Conservation (phyloP, 92 coral and sea anemone genomes). For the Actinernus sp. region DNA sequence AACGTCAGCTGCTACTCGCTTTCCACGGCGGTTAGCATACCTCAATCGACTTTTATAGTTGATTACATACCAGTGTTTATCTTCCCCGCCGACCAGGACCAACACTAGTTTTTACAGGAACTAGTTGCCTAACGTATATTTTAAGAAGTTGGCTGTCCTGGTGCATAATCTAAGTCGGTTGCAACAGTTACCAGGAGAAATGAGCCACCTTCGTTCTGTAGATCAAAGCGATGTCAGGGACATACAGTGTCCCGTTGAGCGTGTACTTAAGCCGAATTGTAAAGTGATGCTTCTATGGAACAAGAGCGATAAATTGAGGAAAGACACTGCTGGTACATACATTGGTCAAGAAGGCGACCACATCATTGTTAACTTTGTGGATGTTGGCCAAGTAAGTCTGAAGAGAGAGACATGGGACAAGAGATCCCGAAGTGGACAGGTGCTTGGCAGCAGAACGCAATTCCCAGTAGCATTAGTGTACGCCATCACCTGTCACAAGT, state of each 20-base stretch:
- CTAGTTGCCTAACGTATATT: conserved; percentile 1
- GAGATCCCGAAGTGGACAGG: conserved; percentile 10
- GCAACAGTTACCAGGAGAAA: conserved; percentile 4
- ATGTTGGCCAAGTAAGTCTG: conserved; percentile 16
- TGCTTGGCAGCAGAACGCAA: conserved; percentile 41
- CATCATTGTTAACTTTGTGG: conserved; percentile 33
- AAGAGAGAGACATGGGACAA: conserved; percentile 47
- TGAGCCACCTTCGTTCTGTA: background rate
- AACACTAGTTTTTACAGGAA: too few species aligned
- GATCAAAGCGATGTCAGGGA: background rate
- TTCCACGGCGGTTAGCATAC: too few species aligned
- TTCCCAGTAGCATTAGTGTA: conserved; percentile 48
- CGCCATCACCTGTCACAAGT: too few species aligned
- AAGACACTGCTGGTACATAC: conserved; percentile 27
- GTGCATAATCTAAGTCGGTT: conserved; percentile 3
- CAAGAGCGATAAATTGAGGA: conserved; percentile 12
- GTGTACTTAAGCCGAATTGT: conserved; percentile 1
- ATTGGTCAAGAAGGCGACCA: background rate
- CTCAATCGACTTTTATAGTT: too few species aligned
- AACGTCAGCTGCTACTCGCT: too few species aligned
- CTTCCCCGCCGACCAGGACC: too few species aligned
- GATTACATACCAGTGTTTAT: too few species aligned
- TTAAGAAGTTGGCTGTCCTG: conserved; percentile 1
- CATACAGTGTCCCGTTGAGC: conserved; percentile 10
- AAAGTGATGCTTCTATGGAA: conserved; percentile 54